Base-by-base conservation (phyloP, 2,113 vertebrate species). In the Nyctereutes procyonoides region DNA sequence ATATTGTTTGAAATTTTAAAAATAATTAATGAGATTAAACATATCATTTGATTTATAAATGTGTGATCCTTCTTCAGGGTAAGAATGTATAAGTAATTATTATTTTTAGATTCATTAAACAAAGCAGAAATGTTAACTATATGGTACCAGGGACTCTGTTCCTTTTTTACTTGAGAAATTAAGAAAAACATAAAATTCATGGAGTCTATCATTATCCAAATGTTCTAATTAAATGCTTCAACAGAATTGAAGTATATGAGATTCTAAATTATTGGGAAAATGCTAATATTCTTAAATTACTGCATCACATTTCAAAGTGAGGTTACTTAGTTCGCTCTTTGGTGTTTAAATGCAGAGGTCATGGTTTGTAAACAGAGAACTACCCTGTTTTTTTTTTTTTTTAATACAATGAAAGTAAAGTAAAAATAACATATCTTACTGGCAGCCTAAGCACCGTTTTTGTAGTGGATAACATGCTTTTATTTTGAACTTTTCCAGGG, bases 361-460 rank as follows among this genome's bases (percentile, higher is more conserved):
- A 92, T 32, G 14, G 5, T 22, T 35, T 93, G 1, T 79, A 94
- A 73, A 2, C 32, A 73, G 38, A 73, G 63, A 48, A 38, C 26
- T 26, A 69, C 1, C n/a, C 7, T 24, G 6, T n/a, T n/a, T n/a
- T n/a, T n/a, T n/a, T n/a, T n/a, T n/a, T n/a, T n/a, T n/a, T n/a
- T n/a, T n/a, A n/a, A n/a, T 80, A 76, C 5, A 58, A 84, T 84
- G 24, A 24, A 74, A 94, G 5, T 51, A 88, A 96, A 88, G 87
- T 79, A 32, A 92, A 83, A 92, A 28, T 20, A 94, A 16, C 58
- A 24, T 28, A 51, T 48, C 15, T 63, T 67, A 48, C 22, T 71
- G 60, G 28, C 13, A 63, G 26, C 10, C 4, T 48, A 5, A 76
- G 15, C 53, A 14, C 9, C 13, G 22, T 43, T 94, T 95, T 87